Conservation (phyloP, 1,140 invertebrate species). For the Drosophila trapezifrons region DNA sequence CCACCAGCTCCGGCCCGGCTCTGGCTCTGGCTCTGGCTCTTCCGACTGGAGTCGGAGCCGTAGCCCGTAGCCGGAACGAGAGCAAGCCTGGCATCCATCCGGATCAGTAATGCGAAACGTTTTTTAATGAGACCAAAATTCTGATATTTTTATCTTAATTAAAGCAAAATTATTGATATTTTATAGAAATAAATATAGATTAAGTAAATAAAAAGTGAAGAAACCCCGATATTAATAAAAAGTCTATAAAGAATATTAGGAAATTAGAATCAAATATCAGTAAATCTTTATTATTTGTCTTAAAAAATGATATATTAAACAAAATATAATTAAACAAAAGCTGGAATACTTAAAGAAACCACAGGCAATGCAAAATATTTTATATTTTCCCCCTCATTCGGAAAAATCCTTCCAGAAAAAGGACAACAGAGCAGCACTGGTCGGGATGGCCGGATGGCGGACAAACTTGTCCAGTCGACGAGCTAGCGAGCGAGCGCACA, state of each 20-base stretch:
- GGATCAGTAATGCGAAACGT: not conserved
- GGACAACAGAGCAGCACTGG: not conserved
- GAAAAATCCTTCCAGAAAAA: not conserved
- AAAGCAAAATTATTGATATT: no score
- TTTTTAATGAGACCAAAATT: no score
- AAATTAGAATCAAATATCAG: no score
- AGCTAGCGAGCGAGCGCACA: slow-evolving; percentile 46
- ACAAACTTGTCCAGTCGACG: slow-evolving; percentile 74
- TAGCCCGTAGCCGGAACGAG: slow-evolving; percentile 32
- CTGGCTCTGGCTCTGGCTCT: slow-evolving; percentile 8
- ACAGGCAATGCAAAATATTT: not conserved
- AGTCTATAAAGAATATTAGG: no score
- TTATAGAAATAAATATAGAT: no score
- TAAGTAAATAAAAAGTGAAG: no score
- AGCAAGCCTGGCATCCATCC: slow-evolving; percentile 22
- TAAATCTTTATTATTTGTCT: no score
- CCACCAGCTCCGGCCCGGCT: slow-evolving; percentile 21
- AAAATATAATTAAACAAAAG: no score
- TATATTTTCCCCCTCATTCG: not conserved
- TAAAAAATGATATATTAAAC: no score
- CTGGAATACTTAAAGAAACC: not conserved
- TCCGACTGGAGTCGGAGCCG: slow-evolving; percentile 2
- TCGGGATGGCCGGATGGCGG: slow-evolving; percentile 29
- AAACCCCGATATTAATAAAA: no score
- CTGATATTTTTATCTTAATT: no score